These are phyloP conservation scores for Pandemis heparana DNA, from an alignment of 2,888 invertebrate genomes.

Conservation along the genomic window DNA sequence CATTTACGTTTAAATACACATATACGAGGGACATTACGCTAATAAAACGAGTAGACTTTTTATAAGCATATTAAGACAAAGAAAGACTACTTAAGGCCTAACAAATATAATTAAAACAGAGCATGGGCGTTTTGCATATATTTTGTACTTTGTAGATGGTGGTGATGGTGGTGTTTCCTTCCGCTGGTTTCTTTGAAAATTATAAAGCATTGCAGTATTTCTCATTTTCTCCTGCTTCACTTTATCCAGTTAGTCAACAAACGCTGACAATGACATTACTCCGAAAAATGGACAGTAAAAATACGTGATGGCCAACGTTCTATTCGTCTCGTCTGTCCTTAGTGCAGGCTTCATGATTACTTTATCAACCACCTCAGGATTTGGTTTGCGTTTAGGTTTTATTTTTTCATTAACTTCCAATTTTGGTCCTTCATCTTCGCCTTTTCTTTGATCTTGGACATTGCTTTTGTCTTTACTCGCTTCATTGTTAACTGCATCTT, in stretches of 20 bases:
- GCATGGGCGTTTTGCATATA: no score
- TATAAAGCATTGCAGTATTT: no score
- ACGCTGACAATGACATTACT: constrained; percentile 61
- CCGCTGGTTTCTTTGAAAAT: no score
- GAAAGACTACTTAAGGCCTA: no score
- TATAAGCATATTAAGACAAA: no score
- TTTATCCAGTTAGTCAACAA: constrained; percentile 38
- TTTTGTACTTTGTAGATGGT: no score
- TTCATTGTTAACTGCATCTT: background rate
- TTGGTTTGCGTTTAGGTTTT: constrained; percentile 8
- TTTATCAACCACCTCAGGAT: constrained; percentile 4
- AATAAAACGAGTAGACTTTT: background rate
- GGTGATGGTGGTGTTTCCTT: no score
- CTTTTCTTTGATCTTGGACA: background rate
- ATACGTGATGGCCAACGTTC: constrained; percentile 56
- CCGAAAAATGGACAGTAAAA: constrained; percentile 76
- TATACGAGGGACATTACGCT: background rate
- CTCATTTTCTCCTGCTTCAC: no score
- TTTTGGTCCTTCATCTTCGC: background rate
- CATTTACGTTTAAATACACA: background rate
- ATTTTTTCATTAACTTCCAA: background rate
- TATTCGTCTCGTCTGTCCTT: constrained; percentile 1
- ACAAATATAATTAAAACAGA: no score
- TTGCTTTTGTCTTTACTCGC: background rate
- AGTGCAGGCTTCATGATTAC: constrained; percentile 3